phyloP scores from a whole-genome alignment of 2,113 vertebrate species.

The Ploceus nigricollis region DNA sequence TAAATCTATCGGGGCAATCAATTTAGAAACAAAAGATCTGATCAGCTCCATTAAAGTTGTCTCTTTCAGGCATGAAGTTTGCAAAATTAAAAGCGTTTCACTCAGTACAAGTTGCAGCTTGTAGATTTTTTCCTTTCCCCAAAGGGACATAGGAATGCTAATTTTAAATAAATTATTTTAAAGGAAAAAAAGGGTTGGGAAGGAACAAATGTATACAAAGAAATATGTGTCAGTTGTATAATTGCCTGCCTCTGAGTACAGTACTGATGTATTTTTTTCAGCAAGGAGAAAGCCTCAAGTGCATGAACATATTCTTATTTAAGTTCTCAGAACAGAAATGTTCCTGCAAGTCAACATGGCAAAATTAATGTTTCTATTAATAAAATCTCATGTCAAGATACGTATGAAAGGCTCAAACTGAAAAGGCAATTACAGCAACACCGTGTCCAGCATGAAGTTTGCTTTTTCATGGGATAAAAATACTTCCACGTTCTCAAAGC shows the following conservation, averaged over 20 bases:
- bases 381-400: conserved; percentile 17
- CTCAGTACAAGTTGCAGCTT: not conserved
- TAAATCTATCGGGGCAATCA: conserved; percentile 55
- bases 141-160: not conserved
- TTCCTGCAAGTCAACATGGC: not conserved
- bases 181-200: not conserved
- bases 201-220: not conserved
- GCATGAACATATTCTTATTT: not conserved
- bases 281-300: not conserved
- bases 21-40: conserved; percentile 45
- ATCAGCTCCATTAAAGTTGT: conserved; percentile 44
- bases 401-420: not conserved
- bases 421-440: not conserved
- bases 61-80: conserved; percentile 25
- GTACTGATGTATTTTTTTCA: not conserved
- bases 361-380: conserved; percentile 47
- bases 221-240: not conserved
- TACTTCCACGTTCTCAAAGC: not conserved
- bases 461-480: not conserved
- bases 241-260: not conserved
- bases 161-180: not conserved
- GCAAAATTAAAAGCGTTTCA: conserved; percentile 45
- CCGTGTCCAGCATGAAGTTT: not conserved
- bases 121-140: not conserved
- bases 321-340: conserved; percentile 3